Percentiles rank a stretch among this genome's conserved stretches.
Evolutionary conservation across 2,797 vertebrate species (phyloP).

Genomic region (Hemitrygon akajei): DNA sequence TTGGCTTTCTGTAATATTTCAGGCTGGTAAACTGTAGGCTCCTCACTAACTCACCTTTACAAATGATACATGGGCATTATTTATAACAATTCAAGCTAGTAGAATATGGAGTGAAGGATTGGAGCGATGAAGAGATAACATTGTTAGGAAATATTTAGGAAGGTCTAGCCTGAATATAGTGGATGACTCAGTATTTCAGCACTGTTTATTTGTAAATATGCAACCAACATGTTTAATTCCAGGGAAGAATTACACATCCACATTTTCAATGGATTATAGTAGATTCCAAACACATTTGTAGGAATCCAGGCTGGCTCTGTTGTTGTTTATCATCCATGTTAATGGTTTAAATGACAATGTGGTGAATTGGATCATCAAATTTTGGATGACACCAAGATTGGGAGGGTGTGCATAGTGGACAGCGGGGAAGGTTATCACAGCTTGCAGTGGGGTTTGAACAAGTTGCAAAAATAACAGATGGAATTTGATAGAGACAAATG

Average conservation of each 20-base stretch:
- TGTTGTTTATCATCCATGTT: no score
- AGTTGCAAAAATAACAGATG: no score
- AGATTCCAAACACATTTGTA: no score
- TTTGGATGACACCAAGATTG: no score
- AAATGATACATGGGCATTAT: not conserved
- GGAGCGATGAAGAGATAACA: not conserved
- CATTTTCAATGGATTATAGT: not conserved
- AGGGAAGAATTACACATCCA: not conserved
- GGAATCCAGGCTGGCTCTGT: no score
- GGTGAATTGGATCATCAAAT: no score
- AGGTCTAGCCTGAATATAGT: not conserved
- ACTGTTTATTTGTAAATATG: not conserved
- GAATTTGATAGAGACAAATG: no score
- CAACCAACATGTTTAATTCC: not conserved
- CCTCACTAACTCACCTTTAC: not conserved
- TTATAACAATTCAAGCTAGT: no score
- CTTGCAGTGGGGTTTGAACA: no score
- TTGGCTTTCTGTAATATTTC: not conserved
- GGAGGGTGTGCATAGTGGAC: no score
- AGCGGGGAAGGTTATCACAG: no score
- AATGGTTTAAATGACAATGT: no score
- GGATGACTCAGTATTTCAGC: not conserved
- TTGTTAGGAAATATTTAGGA: not conserved
- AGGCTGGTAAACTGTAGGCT: not conserved
- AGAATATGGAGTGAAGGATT: slow-evolving; percentile 4